Evolutionary conservation across 2,113 vertebrate species (phyloP).

Genomic region (Albula glossodonta): DNA sequence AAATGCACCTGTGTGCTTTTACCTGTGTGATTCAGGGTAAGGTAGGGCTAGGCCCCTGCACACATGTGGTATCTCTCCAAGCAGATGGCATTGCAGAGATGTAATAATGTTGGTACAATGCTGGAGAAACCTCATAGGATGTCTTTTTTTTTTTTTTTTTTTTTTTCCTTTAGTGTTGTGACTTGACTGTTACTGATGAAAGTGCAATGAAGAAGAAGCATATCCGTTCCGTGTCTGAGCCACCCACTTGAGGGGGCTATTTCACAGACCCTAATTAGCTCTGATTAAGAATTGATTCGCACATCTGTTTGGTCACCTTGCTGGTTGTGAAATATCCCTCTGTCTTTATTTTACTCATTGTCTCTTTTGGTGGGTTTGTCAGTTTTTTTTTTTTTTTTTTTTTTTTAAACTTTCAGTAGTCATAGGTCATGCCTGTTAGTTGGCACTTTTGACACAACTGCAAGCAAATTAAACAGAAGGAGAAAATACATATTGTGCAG

Average conservation of each 20-base stretch:
- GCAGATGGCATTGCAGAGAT: background rate
- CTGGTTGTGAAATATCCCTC: background rate
- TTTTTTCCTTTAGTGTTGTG: background rate
- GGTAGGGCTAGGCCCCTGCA: background rate
- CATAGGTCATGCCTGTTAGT: background rate
- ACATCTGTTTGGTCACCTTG: background rate
- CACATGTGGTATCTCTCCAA: too few species aligned
- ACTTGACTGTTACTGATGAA: constrained; percentile 10
- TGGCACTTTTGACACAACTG: background rate
- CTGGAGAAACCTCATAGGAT: background rate
- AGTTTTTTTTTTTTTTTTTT: too few species aligned
- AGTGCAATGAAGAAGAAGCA: background rate
- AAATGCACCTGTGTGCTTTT: background rate
- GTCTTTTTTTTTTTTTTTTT: background rate
- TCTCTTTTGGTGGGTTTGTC: background rate
- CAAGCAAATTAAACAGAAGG: background rate
- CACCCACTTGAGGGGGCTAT: too few species aligned
- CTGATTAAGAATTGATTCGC: background rate
- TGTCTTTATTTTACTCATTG: background rate
- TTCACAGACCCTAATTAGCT: background rate
- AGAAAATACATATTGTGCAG: background rate
- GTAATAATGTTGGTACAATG: background rate
- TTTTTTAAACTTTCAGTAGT: background rate
- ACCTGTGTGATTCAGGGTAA: background rate
- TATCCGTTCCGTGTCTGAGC: background rate